Evolutionary conservation across 2,888 invertebrate genomes (phyloP), one percentile per base, ranked within the genome.

Genomic region (Hetaerina titia): DNA sequence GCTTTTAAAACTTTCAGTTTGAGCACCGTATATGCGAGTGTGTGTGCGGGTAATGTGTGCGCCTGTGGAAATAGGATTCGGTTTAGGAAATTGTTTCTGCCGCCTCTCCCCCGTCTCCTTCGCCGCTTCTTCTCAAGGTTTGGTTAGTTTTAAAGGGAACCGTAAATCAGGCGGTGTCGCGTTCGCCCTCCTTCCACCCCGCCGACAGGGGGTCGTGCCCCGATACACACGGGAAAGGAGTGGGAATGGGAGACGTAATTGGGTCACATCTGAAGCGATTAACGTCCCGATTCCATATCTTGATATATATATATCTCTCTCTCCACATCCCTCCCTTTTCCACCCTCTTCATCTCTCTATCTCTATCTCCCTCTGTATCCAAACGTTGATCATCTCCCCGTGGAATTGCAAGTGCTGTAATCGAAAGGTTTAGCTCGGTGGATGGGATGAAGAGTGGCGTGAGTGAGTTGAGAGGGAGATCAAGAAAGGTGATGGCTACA

Each of bases 241-340:
- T 22, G 11, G 56, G 19, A 56, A 25, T 58, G 89, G 19, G 89
- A 45, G 89, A 89, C 89, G 89, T 89, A 89, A 89, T 89, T 89
- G 89, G 89, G 58, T 89, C 89, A 89, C 89, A 57, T 89, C 57
- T 89, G 57, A 58, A 58, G 89, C 89, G 89, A 89, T 89, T 89
- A 89, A 81, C 81, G 81, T 25, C 81, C 81, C 81, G 81, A 81
- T 81, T 81, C 81, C 81, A 81, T 81, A 81, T 81, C 81, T 81
- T 31, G 81, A 81, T 81, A 81, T 31, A 81, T 81, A 81, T 31
- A 25, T 81, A 13, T 31, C 69, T 69, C n/a, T n/a, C 69, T 69
- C 69, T 0, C 11, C 22, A 6, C 1, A 45, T 31, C 13, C 81
- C 31, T 31, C 2, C 69, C 31, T 13, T 81, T 31, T 81, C 81